Evolutionary conservation across 2,113 vertebrate genomes (phyloP), one percentile per base, ranked within the genome.

Genomic region (Motacilla alba): DNA sequence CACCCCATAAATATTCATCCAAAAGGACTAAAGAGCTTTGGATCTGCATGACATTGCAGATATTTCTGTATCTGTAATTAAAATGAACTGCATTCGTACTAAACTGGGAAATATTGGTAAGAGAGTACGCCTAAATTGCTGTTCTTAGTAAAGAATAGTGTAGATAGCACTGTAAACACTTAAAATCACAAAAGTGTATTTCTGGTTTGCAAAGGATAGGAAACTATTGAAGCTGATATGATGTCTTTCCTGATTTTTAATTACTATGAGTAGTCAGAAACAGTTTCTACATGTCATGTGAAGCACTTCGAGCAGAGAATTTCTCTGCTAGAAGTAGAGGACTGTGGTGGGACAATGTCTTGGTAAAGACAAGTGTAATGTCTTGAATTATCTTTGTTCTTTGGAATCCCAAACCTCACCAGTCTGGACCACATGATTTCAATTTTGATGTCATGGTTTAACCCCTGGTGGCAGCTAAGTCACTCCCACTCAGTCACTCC

Each of bases 11-110:
- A 50, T 83, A 92, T 94, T 96, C 63, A 50, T 82, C 41, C 46
- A 70, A 80, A 95, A 93, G 74, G 94, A 96, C 85, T 84, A 86
- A 90, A 85, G 78, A 52, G 33, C 17, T 76, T 90, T 75, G 70
- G 15, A 90, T 79, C 15, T 35, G 28, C 43, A 30, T 59, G 74
- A 78, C 50, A 55, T 24, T 78, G 58, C 58, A 79, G 47, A 35
- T 68, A 64, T 60, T 81, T 35, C 39, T 56, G 14, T 63, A 73
- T 21, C 24, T 2, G 2, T 66, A 69, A 62, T 47, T 86, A n/a
- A 88, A 86, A 44, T n/a, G 47, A 90, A 41, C 21, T 58, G n/a
- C 9, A 15, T 77, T 90, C 37, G 4, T 43, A 66, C 11, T 67
- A 44, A 78, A 60, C 8, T 60, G 44, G 62, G 35, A 35, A 84